phyloP scores from a whole-genome alignment of 2,888 invertebrate genomes.

The Meteorus cinctellus region DNA sequence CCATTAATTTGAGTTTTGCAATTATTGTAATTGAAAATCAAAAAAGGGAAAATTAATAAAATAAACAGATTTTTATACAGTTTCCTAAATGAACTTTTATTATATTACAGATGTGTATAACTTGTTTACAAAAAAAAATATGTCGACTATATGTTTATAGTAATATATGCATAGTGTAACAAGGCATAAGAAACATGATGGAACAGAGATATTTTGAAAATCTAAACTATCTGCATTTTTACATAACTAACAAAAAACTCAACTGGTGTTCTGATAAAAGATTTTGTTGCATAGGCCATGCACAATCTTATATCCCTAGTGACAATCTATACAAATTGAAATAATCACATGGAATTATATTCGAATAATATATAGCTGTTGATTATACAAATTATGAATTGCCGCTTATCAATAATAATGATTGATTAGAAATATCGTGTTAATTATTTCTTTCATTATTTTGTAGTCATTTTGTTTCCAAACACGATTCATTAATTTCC shows the following conservation, averaged over 20 bases:
- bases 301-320: neutral
- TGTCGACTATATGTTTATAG: neutral
- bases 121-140: conserved; percentile 4
- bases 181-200: neutral
- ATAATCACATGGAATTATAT: neutral
- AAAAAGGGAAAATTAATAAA: neutral
- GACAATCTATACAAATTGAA: neutral
- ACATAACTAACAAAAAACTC: neutral
- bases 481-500: neutral
- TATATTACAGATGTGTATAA: conserved; percentile 5
- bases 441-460: no score
- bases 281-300: neutral
- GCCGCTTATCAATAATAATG: conserved; percentile 6
- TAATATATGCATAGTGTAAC: neutral
- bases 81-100: conserved; percentile 1
- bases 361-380: neutral
- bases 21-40: neutral
- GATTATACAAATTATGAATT: neutral
- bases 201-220: neutral
- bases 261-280: neutral
- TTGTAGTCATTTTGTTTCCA: neutral
- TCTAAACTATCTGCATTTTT: neutral
- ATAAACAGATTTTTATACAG: conserved; percentile 12
- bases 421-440: neutral
- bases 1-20: neutral